A percentile compares a stretch with the other conserved stretches of the same genome.
Evolutionary conservation across 2,113 vertebrate genomes (phyloP).

Genomic region (Pheucticus melanocephalus): DNA sequence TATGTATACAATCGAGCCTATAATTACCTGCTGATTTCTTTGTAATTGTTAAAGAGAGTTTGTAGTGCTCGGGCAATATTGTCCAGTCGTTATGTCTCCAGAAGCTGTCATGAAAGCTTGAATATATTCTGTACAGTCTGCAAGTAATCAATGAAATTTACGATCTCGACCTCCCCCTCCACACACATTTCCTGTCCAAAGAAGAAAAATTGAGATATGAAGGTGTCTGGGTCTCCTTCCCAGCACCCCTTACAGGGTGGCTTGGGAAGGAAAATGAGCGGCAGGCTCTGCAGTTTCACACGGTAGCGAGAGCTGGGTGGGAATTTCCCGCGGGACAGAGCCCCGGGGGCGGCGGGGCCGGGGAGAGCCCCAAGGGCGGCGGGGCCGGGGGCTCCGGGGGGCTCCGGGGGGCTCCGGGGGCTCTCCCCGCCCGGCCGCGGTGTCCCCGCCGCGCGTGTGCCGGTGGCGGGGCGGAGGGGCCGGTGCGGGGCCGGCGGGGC

Average conservation of each 20-base stretch:
- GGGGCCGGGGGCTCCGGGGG: background rate
- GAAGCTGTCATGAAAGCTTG: conserved; percentile 32
- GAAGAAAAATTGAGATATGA: conserved; percentile 41
- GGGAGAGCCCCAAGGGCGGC: background rate
- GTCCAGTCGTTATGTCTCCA: conserved; percentile 44
- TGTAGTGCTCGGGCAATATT: conserved; percentile 25
- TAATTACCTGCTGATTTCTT: conserved; percentile 68
- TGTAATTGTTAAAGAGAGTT: conserved; percentile 48
- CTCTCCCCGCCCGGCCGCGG: background rate
- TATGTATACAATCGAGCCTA: conserved; percentile 23
- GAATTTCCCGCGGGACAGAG: background rate
- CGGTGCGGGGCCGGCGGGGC: background rate
- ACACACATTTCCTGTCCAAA: background rate
- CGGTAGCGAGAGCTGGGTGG: background rate
- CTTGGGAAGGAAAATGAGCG: background rate
- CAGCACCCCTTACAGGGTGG: background rate
- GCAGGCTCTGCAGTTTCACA: background rate
- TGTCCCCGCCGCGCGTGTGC: background rate
- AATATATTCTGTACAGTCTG: conserved; percentile 27
- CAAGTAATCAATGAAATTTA: conserved; percentile 68
- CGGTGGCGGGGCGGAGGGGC: background rate
- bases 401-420: no score
- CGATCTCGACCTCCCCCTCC: background rate
- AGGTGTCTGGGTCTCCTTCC: background rate
- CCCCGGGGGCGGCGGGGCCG: background rate